These are phyloP conservation scores for Graphium colonna DNA, from an alignment of 2,888 invertebrate species.

Conservation along the genomic window DNA sequence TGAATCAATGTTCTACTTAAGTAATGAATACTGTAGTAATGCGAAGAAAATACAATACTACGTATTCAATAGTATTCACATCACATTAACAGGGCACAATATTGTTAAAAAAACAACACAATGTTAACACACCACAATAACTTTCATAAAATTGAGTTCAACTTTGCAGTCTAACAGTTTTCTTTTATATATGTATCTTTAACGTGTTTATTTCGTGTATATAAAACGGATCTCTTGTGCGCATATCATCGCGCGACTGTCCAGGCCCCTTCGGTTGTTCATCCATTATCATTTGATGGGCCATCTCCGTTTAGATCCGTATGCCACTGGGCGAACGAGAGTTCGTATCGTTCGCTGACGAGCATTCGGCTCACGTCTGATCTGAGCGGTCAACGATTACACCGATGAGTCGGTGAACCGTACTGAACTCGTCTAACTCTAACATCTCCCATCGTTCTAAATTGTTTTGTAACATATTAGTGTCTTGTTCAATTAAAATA, in stretches of 20 bases:
- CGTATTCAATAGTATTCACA: background rate
- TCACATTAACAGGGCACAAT: background rate
- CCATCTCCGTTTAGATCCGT: conserved; percentile 66
- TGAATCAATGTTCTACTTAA: too few species aligned
- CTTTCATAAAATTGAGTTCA: background rate
- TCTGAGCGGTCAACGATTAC: conserved; percentile 25
- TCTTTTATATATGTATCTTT: conserved; percentile 5
- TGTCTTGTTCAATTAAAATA: too few species aligned
- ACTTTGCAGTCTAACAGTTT: background rate
- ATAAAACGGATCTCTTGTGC: conserved; percentile 44
- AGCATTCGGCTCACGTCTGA: conserved; percentile 19
- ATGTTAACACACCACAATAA: background rate
- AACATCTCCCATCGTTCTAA: too few species aligned
- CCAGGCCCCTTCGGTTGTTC: conserved; percentile 67
- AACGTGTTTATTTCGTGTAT: conserved; percentile 10
- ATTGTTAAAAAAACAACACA: background rate
- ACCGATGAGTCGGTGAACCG: conserved; percentile 24
- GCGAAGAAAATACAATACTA: background rate
- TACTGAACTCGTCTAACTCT: conserved; percentile 32
- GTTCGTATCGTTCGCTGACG: conserved; percentile 28
- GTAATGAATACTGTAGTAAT: background rate
- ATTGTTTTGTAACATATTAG: too few species aligned
- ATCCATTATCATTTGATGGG: conserved; percentile 74
- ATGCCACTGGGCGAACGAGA: conserved; percentile 49
- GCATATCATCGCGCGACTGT: conserved; percentile 55